Percentiles rank a stretch among this genome's conserved stretches.
These are phyloP conservation scores for Hyaena hyaena DNA, from an alignment of 2,113 vertebrate genomes.

Conservation along the genomic window DNA sequence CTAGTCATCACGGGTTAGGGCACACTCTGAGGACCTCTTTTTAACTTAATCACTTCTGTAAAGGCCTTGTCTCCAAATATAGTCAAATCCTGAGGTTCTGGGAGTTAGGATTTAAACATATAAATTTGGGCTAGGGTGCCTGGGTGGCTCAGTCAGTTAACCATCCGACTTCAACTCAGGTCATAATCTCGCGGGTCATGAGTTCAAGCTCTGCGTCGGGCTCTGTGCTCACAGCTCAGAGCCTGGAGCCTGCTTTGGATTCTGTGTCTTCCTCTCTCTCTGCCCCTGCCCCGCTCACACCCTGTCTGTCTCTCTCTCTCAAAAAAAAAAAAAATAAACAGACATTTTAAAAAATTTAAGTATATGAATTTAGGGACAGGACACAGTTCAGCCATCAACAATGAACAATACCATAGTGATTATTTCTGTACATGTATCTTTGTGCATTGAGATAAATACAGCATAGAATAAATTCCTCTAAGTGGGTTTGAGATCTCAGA, in stretches of 20 bases:
- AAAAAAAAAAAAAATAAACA: too few relatives aligned
- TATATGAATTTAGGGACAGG: not conserved
- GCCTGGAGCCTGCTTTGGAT: too few relatives aligned
- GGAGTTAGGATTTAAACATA: not conserved
- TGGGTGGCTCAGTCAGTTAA: too few relatives aligned
- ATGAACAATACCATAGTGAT: not conserved
- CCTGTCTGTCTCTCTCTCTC: too few relatives aligned
- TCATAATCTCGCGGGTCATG: too few relatives aligned
- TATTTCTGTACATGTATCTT: not conserved
- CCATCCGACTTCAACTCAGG: too few relatives aligned
- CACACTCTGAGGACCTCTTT: not conserved
- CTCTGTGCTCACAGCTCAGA: too few relatives aligned
- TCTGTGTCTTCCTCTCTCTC: too few relatives aligned
- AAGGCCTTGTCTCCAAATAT: not conserved
- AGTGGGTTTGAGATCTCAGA: not conserved
- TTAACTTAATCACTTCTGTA: not conserved
- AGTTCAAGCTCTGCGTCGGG: too few relatives aligned
- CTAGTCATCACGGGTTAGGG: not conserved
- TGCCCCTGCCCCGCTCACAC: too few relatives aligned
- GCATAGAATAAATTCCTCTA: not conserved
- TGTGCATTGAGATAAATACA: not conserved
- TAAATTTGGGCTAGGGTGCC: too few relatives aligned
- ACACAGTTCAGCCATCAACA: not conserved
- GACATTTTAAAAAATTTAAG: not conserved
- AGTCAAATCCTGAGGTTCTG: not conserved